Percentiles rank a stretch among this genome's conserved stretches.
Conservation (phyloP, 53 echinoderm and acorn worm genomes). For the Paracentrotus lividus region DNA sequence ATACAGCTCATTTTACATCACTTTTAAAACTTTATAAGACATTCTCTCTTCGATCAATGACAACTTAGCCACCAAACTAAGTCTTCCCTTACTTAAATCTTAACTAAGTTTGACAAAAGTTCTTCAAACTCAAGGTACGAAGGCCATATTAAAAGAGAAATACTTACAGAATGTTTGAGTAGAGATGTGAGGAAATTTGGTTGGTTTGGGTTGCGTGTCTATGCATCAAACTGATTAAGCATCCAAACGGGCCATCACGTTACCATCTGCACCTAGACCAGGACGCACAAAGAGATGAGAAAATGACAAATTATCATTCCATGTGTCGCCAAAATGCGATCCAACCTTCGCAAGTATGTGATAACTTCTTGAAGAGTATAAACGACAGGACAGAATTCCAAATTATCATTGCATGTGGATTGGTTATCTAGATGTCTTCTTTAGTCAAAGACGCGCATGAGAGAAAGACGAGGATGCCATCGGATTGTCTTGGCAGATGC, state of each 20-base stretch:
- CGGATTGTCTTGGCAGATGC: constrained; percentile 51
- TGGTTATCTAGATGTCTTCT: constrained; percentile 43
- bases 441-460: background rate
- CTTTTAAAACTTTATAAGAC: background rate
- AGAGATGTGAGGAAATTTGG: constrained; percentile 35
- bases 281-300: constrained; percentile 65
- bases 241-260: background rate
- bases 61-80: background rate
- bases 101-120: background rate
- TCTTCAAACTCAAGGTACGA: background rate
- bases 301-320: constrained; percentile 59
- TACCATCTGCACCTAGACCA: constrained; percentile 54
- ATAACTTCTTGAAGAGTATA: constrained; percentile 34
- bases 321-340: constrained; percentile 33
- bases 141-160: background rate
- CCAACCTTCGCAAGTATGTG: constrained; percentile 31
- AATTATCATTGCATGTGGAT: constrained; percentile 57
- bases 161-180: constrained; percentile 34
- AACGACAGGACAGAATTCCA: constrained; percentile 27
- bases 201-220: constrained; percentile 65
- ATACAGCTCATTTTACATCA: background rate
- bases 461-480: background rate
- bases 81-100: background rate
- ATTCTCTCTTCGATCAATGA: background rate
- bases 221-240: constrained; percentile 50